Evolutionary conservation across 2,113 vertebrate genomes (phyloP), one percentile per base, ranked within the genome.

Genomic region (Hemiscyllium ocellatum): DNA sequence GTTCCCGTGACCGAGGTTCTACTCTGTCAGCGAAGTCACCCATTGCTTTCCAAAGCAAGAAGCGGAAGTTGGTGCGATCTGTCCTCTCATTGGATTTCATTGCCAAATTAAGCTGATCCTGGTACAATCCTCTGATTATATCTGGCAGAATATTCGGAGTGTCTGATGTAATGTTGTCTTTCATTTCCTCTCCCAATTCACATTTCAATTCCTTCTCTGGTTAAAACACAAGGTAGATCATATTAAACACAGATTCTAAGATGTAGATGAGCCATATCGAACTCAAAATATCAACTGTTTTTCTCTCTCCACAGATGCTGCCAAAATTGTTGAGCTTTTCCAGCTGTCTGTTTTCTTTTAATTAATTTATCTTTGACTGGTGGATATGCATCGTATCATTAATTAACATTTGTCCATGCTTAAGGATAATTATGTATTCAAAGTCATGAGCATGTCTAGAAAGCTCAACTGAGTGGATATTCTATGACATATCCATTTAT

Each of bases 31-130:
- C 98, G 91, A 99, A 98, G 96, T 97, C 98, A 56, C 97, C 97
- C 98, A 99, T 98, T 96, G 98, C 97, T 91, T 97, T 98, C 99
- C 99, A 99, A 90, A 99, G 97, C 4, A 99, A 97, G 96, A 98
- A 97, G 8, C 99, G 98, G 96, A 99, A 99, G 97, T 99, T 99
- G 68, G 98, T 97, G 89, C 99, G 98, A 97, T 99, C 99, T 0
- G 98, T 97, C 56, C 99, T 98, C 20, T 99, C 98, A 0, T 56
- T 96, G 78, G 97, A 96, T 80, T 97, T 96, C 0, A 96, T 97
- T 96, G 97, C 97, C 66, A 96, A 29, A 91, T 97, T 97, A 65
- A 99, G 96, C 96, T 98, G 97, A 95, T 98, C 96, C 4, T 98
- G 96, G 97, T 98, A 99, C 85, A 99, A 96, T 72, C 97, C 90